These are phyloP conservation scores for Thoracochromis brauschi DNA, from an alignment of 2,113 vertebrate genomes.

Conservation along the genomic window DNA sequence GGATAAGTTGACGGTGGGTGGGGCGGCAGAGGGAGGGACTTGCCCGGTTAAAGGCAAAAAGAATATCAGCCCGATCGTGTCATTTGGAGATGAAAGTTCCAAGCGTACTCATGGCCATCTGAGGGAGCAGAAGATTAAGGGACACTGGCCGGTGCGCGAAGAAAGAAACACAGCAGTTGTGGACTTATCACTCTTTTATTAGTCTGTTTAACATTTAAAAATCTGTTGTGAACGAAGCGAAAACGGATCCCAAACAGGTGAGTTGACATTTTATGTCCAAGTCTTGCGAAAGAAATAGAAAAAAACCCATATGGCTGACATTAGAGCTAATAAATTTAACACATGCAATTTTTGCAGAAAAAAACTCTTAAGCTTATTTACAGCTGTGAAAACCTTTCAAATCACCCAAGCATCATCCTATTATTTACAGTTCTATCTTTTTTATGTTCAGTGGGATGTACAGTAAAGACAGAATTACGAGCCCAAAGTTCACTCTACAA, in stretches of 20 bases:
- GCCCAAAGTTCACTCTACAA: neutral
- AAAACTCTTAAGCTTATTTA: neutral
- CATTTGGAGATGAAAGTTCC: conserved; percentile 58
- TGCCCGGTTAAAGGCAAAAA: conserved; percentile 28
- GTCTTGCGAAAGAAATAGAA: neutral
- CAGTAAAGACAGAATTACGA: neutral
- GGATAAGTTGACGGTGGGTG: conserved; percentile 49
- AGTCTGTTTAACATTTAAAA: neutral
- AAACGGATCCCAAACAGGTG: conserved; percentile 29
- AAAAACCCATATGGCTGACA: too few relatives aligned
- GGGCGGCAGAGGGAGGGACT: conserved; percentile 62
- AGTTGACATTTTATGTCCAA: neutral
- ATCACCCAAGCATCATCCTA: neutral
- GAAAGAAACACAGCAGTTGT: neutral
- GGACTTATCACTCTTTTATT: neutral
- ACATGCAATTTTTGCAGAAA: neutral
- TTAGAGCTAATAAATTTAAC: neutral
- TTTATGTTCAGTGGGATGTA: neutral
- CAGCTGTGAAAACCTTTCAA: neutral
- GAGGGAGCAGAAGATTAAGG: conserved; percentile 9
- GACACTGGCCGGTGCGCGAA: neutral
- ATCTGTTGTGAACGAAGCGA: neutral
- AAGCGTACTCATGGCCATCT: conserved; percentile 47
- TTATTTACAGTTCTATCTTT: neutral
- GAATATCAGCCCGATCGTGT: conserved; percentile 8